Evolutionary conservation across 2,113 vertebrate species (phyloP), one percentile per base, ranked within the genome.

Genomic region (Passer montanus): DNA sequence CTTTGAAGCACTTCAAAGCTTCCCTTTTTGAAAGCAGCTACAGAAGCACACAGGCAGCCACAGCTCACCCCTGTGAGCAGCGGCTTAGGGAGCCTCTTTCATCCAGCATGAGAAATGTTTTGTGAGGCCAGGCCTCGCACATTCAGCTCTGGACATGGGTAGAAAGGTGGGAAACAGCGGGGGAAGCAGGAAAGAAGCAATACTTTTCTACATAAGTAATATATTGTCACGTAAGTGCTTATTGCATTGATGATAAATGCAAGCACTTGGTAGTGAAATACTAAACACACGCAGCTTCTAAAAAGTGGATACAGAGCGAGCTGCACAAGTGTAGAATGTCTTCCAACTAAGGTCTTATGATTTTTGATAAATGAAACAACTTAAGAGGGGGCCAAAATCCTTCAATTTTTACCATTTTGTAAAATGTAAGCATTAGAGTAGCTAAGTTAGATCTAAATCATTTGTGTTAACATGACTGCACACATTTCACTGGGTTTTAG

Each of bases 1-100:
- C 95, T 97, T 96, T 97, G 96, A 97, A 96, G 94, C 76, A 95
- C 94, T 94, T 97, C 96, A 96, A 97, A 97, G 95, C 73, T 70
- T 90, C 6, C 6, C 56, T 55, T 52, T 84, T 43, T 78, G 77
- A 95, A 96, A 90, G 89, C 64, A 27, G 76, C 91, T 33, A 62
- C 31, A 18, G 46, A 62, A 74, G 87, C 76, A 80, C 72, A 90
- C 63, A 53, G 3, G 5, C 79, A 67, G 79, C 58, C 58, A 24
- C 73, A 67, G 74, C 75, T 81, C 47, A 7, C 8, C 59, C 89
- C 46, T 19, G 56, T 3, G 60, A 91, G 60, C 63, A 47, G 64
- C 3, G 0, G 30, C 69, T 70, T 35, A 47, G 59, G 53, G 41
- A 20, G 0, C 43, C 83, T 86, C 56, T 88, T 73, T 59, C 64